Base-by-base conservation (phyloP, 1,140 invertebrate species). In the Heliconius himera region DNA sequence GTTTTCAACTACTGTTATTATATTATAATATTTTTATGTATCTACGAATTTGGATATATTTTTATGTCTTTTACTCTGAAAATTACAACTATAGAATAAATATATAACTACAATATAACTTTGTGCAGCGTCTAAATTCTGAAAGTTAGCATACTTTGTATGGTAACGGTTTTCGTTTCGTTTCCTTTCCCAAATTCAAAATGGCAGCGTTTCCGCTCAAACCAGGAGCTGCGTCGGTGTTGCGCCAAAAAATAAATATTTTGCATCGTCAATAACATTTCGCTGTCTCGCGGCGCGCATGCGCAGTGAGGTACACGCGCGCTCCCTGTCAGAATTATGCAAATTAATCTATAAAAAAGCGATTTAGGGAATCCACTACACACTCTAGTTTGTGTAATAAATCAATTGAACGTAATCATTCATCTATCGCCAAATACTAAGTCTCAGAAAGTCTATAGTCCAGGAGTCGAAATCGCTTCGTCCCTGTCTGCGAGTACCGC, bases 311-410 rank as follows among this genome's bases (percentile, higher is more conserved):
- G 74, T 36, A 74, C 74, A 73, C 75, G 77, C 86, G 85, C 82
- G 77, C 70, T 83, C 83, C 80, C 90, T 91, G 91, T 93, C 93
- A 93, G 88, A 93, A 91, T 91, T 94, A 94, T 94, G 93, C 90
- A 93, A 94, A 94, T 94, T 93, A 91, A 90, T 91, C 91, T 87
- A 93, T 92, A 93, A 93, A 93, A 93, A 92, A 87, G 83, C 87
- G 84, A 91, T 93, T 91, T 89, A 89, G 84, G 81, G 82, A 77
- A 83, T 84, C 82, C 83, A 90, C 86, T 90, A 91, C 76, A 88
- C 82, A 73, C 54, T 83, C 79, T 91, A 92, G 85, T 91, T 87
- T 79, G 54, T 76, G 49, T 71, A 80, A 83, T 83, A 79, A 85
- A 77, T 87, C 74, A 77, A 81, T 70, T 78, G 26, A 26, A n/a